These are phyloP conservation scores for Eurois occulta DNA, from an alignment of 2,888 invertebrate species.

Conservation along the genomic window DNA sequence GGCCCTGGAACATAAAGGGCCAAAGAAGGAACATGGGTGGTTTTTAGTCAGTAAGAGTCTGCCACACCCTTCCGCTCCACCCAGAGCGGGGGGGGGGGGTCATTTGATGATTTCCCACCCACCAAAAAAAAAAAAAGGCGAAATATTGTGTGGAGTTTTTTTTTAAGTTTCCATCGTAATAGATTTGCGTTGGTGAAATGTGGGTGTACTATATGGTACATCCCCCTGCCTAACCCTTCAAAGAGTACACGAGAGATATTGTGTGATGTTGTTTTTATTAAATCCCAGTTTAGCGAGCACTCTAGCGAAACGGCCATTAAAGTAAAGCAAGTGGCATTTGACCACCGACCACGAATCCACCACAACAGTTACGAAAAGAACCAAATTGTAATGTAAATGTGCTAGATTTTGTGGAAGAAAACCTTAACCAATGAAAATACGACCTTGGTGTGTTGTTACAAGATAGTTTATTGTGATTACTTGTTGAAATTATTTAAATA, in stretches of 20 bases:
- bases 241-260: neutral
- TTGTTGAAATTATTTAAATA: neutral
- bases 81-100: no score
- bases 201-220: neutral
- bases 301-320: slow-evolving; percentile 22
- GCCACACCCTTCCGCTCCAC: no score
- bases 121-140: no score
- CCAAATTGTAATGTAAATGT: slow-evolving; percentile 24
- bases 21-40: no score
- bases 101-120: no score
- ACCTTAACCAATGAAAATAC: neutral
- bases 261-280: neutral
- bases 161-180: no score
- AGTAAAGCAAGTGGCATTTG: slow-evolving; percentile 48
- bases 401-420: neutral
- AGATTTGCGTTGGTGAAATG: no score
- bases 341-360: slow-evolving; percentile 30
- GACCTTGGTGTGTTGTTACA: slow-evolving; percentile 8
- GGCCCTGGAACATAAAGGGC: no score
- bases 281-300: neutral
- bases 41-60: no score
- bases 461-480: neutral
- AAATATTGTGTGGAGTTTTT: no score
- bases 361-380: slow-evolving; percentile 17
- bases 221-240: neutral